Evolutionary conservation across 2,113 vertebrate species (phyloP), one percentile per base, ranked within the genome.

Genomic region (Phaethornis superciliosus): DNA sequence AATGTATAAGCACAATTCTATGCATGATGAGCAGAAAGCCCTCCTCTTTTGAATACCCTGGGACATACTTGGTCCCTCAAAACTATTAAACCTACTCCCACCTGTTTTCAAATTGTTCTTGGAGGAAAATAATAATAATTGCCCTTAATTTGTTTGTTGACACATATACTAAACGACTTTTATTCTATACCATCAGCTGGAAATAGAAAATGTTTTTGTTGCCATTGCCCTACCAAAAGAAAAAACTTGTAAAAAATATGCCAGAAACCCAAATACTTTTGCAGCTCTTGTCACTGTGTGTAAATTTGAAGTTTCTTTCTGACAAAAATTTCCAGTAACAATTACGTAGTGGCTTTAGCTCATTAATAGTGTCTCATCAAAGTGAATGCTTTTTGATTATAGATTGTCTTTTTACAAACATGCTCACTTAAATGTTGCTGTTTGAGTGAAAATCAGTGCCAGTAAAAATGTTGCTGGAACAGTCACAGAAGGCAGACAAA

Each of bases 401-500:
- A 74, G 60, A 67, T 47, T 85, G 65, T 33, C 33, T 74, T 94
- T 95, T 63, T 63, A 44, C 28, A 64, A 91, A 85, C 10, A 8
- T 5, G 10, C 85, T 94, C 79, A 52, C n/a, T 13, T 79, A 89
- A 93, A 91, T 28, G 47, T 89, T 93, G 79, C 85, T 82, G 55
- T 96, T 94, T 59, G 71, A 67, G 33, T 81, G 58, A 67, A 96
- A 96, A 81, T 63, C 75, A 0, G 2, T 89, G 91, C 94, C 94
- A 93, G 79, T 94, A 95, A 93, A 88, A 81, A 70, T 93, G 86
- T 93, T 95, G 67, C 55, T 96, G 71, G 63, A 94, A 85, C 75
- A 77, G 68, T 56, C 89, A 91, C 89, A 95, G 84, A 95, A 96
- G 94, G 87, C 63, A 93, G 82, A 95, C 75, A 88, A 96, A 91